Evolutionary conservation across 1,140 invertebrate genomes (phyloP), one percentile per base, ranked within the genome.

Genomic region (Pomacea maculata): DNA sequence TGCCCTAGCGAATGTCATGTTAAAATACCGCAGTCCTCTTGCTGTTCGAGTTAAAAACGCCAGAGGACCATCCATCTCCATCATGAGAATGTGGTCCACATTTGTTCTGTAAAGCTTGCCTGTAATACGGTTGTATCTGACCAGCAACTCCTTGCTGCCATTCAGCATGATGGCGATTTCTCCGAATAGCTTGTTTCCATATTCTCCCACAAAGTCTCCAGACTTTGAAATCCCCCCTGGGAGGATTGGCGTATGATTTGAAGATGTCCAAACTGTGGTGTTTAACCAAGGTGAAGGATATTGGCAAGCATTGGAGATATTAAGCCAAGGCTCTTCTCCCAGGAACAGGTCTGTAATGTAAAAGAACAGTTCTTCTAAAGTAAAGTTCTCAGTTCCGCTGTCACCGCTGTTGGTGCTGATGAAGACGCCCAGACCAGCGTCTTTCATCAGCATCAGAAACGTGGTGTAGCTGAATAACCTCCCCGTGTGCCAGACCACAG

Each of bases 321-420:
- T 82, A 10, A 85, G 65, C 85, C 85, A 86, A 14, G 84, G 84
- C 25, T 83, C 72, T 34, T 73, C 75, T 25, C 80, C 81, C 71
- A 85, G 64, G 25, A 80, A 14, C 7, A 85, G 67, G 78, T 86
- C 85, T 9, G 79, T 77, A 2, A 63, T 61, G 79, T 70, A 79
- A 64, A 63, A 82, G 65, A 78, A 72, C 8, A 61, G 3, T 9
- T 61, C 57, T 1, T 61, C 57, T 17, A 61, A 17, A 17, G 57
- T 61, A 17, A 61, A 61, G 11, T 6, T 61, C 57, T 14, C 57
- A 61, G 11, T 61, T 4, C 11, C 15, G 57, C 15, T 61, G 57
- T 17, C 57, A 61, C 57, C 11, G 15, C 57, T 61, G 57, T 61
- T 61, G 57, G 57, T 61, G 57, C 57, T 61, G 57, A 61, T 61